Evolutionary conservation across 2,113 vertebrate species (phyloP), one percentile per base, ranked within the genome.

Genomic region (Bubo scandiacus): DNA sequence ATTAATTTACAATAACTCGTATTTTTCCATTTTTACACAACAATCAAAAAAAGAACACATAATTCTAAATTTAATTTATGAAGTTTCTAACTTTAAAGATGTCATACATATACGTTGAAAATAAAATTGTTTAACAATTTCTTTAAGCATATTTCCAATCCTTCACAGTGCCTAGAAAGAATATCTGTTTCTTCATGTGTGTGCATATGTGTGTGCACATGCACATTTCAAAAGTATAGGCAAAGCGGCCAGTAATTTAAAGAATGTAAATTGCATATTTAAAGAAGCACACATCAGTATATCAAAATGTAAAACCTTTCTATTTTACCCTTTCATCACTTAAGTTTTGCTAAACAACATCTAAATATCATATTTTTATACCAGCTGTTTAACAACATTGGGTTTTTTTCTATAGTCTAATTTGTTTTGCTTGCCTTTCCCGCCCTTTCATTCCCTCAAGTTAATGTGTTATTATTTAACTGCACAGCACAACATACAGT

Each of bases 121-220:
- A 54, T 15, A 45, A 63, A 88, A 73, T n/a, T 66, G 7, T 67
- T 74, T 36, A 77, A 38, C 5, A 30, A 34, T 52, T 86, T 91
- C 38, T 66, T 70, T 68, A 51, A 72, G 36, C 12, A 12, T n/a
- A 40, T 61, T 81, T 75, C n/a, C 30, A 92, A 12, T 43, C 25
- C 14, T 79, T 72, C 30, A 51, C 47, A 81, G 27, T 19, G 42
- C 40, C 57, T 34, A 61, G 43, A 26, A 88, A 61, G 18, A 89
- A 49, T 11, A 42, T 51, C 16, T 42, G 16, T 15, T 68, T 75
- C 57, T 85, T 30, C 29, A 7, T 11, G 32, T 42, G 11, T 29
- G 47, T 54, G 51, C 12, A 6, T 25, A 12, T 18, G 13, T 18
- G 13, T 8, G 22, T 11, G 5, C 10, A 0, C 17, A 51, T 0